Base-by-base conservation (phyloP, 2,797 vertebrate genomes). In the Carapus acus region DNA sequence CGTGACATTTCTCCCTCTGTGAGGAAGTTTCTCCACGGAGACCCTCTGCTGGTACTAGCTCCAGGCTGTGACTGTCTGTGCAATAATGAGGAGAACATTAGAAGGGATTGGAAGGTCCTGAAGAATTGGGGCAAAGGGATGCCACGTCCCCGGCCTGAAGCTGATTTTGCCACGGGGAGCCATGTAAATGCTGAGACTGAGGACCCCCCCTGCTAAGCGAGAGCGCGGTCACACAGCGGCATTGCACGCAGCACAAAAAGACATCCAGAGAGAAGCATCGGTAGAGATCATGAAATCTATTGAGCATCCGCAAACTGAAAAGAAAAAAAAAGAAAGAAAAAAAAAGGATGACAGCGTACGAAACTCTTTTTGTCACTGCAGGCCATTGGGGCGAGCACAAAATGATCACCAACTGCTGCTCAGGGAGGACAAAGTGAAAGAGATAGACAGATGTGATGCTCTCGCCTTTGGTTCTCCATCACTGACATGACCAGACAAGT, bases 41-140 rank as follows among this genome's bases (percentile, higher is more conserved):
- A 12, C 2, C 44, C 29, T 14, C 9, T 50, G 55, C 55, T 61
- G 51, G 37, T 65, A 51, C 65, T 40, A 67, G 56, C 58, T 70
- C 21, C 16, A 40, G 27, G 57, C 64, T 65, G 29, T 22, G 51
- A 43, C 62, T 61, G 56, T 55, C 55, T 68, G 27, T 39, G 52
- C 29, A 38, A 54, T 72, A 69, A 77, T 63, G 49, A 83, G 53
- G 20, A 43, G 34, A 40, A 48, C 53, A 72, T 68, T 61, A 67
- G 18, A 61, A 41, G 23, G 22, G 31, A 49, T 20, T 42, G 52
- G 38, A 67, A 60, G 43, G 61, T 57, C 34, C 48, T n/a, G 11
- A 22, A 49, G 36, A 48, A 15, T 11, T 39, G 23, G 33, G 12
- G 14, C n/a, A 39, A 20, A 34, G 31, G n/a, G n/a, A 40, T 49